phyloP scores from a whole-genome alignment of 2,797 vertebrate genomes.

The Anguilla pacifica region DNA sequence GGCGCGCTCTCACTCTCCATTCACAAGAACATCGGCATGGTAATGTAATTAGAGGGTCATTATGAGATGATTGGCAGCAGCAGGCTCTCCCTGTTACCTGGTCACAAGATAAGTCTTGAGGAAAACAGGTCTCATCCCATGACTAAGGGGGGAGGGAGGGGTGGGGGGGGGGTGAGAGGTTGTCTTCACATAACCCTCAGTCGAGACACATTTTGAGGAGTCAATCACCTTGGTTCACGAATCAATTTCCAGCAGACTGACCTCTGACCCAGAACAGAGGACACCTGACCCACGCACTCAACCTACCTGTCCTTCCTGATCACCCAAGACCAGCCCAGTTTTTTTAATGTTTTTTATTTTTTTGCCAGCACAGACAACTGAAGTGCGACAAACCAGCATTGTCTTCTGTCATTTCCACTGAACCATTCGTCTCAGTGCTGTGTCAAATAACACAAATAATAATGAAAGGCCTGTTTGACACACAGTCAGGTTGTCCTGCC shows the following conservation, averaged over 20 bases:
- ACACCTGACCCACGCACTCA: not conserved
- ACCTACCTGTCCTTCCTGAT: not conserved
- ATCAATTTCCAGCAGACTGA: not conserved
- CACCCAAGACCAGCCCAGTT: not conserved
- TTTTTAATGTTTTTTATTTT: no score
- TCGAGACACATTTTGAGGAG: not conserved
- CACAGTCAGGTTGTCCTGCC: not conserved
- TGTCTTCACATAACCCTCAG: not conserved
- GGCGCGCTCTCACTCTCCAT: not conserved
- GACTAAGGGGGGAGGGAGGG: not conserved
- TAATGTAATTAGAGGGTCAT: not conserved
- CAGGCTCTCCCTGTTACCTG: not conserved
- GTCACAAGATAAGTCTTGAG: not conserved
- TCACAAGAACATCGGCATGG: constrained; percentile 20
- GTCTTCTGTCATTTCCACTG: not conserved
- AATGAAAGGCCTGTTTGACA: not conserved
- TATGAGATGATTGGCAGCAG: not conserved
- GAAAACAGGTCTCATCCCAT: not conserved
- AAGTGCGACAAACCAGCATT: not conserved
- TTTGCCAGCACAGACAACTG: not conserved
- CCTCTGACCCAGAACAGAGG: constrained; percentile 34
- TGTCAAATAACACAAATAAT: not conserved
- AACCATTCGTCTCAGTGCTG: not conserved
- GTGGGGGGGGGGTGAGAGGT: not conserved
- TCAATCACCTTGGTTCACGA: not conserved